Evolutionary conservation across 2,888 invertebrate species (phyloP), one percentile per base, ranked within the genome.

Genomic region (Dryobota labecula): DNA sequence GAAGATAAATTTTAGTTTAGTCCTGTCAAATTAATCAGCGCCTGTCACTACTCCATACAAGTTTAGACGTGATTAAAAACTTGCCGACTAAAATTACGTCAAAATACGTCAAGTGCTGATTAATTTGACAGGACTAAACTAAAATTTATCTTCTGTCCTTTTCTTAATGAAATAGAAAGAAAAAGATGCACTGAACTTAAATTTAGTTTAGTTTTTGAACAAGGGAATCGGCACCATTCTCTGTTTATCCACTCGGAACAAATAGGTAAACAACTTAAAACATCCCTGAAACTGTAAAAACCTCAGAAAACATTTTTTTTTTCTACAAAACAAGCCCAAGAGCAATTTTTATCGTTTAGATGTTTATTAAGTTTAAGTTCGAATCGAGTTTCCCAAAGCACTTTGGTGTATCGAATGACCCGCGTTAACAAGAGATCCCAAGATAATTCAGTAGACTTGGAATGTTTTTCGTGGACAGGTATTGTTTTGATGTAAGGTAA

Each of bases 361-460:
- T 71, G 73, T 77, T 80, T 74, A 73, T 66, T 36, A 73, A 80
- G 70, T 73, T 76, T 36, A 74, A 78, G 63, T 84, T 79, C 38
- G 54, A 78, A 77, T 69, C 66, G 61, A 76, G 60, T 67, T 77
- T 64, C 7, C n/a, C 33, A 5, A 63, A 77, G 73, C 60, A 67
- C 66, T 76, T 73, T 33, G 15, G 30, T 49, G 70, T 67, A 73
- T 81, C 41, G 61, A 76, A 73, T 56, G 58, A 30, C 64, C n/a
- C 27, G 36, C 24, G 24, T 53, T 73, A 41, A 64, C 57, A 63
- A 57, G 30, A 51, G 41, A 20, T 41, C 11, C 43, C 18, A 54
- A 60, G 60, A 57, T 71, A 61, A 70, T 70, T 62, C 47, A 51
- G 38, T n/a, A 33, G 66, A 78, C 24, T 66, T 62, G 41, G 24